Percentiles rank a stretch among this genome's conserved stretches.
phyloP scores from a whole-genome alignment of 2,888 invertebrate species.

The Heteromyza rotundicornis region DNA sequence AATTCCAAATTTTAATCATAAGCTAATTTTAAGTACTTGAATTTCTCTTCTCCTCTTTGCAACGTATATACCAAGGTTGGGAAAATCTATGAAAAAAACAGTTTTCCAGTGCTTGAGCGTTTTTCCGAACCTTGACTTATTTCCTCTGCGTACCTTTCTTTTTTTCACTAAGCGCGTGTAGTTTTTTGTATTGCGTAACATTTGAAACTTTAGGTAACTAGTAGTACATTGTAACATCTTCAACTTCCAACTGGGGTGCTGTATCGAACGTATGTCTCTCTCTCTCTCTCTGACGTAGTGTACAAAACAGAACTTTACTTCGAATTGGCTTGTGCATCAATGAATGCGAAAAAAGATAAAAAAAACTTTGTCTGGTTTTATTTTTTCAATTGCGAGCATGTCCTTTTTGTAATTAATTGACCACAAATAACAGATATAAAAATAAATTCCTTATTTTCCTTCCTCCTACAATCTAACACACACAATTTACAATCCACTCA shows the following conservation, averaged over 20 bases:
- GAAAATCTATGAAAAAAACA: too few relatives aligned
- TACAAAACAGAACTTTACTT: too few relatives aligned
- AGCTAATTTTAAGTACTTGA: neutral
- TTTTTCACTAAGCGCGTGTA: conserved; percentile 37
- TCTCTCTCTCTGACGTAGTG: too few relatives aligned
- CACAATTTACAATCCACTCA: neutral
- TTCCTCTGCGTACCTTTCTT: conserved; percentile 25
- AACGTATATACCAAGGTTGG: conserved; percentile 6
- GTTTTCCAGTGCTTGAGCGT: too few relatives aligned
- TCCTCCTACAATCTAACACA: neutral
- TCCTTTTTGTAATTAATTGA: conserved; percentile 24
- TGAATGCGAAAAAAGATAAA: neutral
- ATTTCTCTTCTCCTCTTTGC: conserved; percentile 32
- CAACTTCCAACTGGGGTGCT: too few relatives aligned
- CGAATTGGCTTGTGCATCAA: too few relatives aligned
- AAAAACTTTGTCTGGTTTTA: conserved; percentile 60
- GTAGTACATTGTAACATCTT: too few relatives aligned
- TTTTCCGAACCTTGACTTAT: neutral
- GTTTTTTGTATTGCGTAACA: conserved; percentile 45
- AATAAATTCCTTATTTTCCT: conserved; percentile 12
- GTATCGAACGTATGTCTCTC: too few relatives aligned
- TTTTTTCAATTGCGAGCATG: conserved; percentile 61
- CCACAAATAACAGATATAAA: conserved; percentile 11
- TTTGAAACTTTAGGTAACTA: conserved; percentile 35
- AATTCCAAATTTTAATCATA: neutral